Evolutionary conservation across 2,888 invertebrate genomes (phyloP).

Genomic region (Phyto melanocephala): DNA sequence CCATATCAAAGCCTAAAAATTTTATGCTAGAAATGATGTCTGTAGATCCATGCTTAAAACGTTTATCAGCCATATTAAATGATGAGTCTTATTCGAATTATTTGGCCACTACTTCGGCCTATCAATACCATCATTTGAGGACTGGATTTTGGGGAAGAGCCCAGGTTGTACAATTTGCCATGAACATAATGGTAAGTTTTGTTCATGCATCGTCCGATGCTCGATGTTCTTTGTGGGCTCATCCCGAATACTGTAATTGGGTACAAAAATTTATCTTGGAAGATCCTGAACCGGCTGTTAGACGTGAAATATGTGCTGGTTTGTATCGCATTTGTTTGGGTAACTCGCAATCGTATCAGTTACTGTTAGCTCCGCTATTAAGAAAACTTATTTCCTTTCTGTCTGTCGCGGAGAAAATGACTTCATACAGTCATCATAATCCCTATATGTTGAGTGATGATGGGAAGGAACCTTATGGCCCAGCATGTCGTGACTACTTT

Average conservation of each 20-base stretch:
- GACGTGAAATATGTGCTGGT: conserved; percentile 94
- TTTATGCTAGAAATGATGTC: conserved; percentile 90
- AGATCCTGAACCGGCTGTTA: conserved; percentile 94
- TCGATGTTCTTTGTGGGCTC: conserved; percentile 86
- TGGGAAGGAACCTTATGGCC: conserved; percentile 96
- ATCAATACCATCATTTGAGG: conserved; percentile 89
- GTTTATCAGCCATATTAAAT: conserved; percentile 91
- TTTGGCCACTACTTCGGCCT: conserved; percentile 68
- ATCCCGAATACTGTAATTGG: conserved; percentile 88
- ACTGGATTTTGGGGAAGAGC: conserved; percentile 96
- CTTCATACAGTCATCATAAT: conserved; percentile 78
- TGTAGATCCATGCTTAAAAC: conserved; percentile 88
- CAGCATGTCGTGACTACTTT: conserved; percentile 96
- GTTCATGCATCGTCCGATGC: conserved; percentile 92
- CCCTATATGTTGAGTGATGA: conserved; percentile 76
- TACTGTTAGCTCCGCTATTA: conserved; percentile 87
- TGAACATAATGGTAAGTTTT: conserved; percentile 95
- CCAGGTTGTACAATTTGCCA: conserved; percentile 94
- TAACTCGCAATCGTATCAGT: conserved; percentile 80
- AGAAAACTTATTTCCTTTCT: conserved; percentile 89
- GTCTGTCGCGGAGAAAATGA: conserved; percentile 91
- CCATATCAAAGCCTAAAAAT: conserved; percentile 82
- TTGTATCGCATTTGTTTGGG: conserved; percentile 93
- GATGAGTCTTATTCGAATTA: conserved; percentile 86
- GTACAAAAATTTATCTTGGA: conserved; percentile 91